A percentile compares a stretch with the other conserved stretches of the same genome.
These are phyloP conservation scores for Ia io DNA, from an alignment of 2,113 vertebrate species.

Conservation along the genomic window DNA sequence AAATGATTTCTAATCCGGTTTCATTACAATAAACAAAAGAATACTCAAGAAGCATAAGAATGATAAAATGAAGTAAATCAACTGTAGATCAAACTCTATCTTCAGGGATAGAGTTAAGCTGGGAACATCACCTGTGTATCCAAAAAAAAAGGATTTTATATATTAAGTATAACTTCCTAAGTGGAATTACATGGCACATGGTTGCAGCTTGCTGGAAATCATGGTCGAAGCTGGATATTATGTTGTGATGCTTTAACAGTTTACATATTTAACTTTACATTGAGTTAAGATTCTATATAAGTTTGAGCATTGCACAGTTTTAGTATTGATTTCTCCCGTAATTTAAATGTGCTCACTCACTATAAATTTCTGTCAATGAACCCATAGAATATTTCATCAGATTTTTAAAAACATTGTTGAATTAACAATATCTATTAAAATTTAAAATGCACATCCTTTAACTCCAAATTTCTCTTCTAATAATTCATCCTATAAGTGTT, in stretches of 20 bases:
- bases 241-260: background rate
- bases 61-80: background rate
- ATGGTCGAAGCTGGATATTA: background rate
- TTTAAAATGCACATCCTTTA: background rate
- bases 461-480: background rate
- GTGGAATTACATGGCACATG: background rate
- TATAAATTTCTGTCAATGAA: conserved; percentile 3
- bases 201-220: background rate
- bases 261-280: background rate
- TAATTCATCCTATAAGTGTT: background rate
- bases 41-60: background rate
- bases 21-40: conserved; percentile 2
- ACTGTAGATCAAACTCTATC: background rate
- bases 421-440: background rate
- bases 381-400: background rate
- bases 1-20: background rate
- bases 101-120: background rate
- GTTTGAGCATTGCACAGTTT: background rate
- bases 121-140: too few species aligned
- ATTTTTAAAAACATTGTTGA: background rate
- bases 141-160: background rate
- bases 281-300: background rate
- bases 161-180: background rate
- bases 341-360: background rate
- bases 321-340: background rate